A percentile compares a stretch with the other conserved stretches of the same genome.
These are phyloP conservation scores for Pseudachorutes palmiensis DNA, from an alignment of 1,140 invertebrate species.

Conservation along the genomic window DNA sequence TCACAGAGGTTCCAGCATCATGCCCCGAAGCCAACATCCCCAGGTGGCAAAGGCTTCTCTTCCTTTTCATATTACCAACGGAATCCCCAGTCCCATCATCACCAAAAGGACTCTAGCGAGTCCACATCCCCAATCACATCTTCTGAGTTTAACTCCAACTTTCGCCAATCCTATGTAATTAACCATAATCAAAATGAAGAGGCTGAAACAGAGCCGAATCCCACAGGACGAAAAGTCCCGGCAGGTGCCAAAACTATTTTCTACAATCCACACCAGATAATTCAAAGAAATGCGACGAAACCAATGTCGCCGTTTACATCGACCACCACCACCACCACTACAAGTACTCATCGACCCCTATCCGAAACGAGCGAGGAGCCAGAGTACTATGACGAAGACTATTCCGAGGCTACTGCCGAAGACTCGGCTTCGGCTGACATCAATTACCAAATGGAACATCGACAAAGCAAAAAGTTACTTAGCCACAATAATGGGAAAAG, in stretches of 20 bases:
- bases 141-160: conserved; percentile 34
- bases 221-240: conserved; percentile 35
- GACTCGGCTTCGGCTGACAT: conserved; percentile 9
- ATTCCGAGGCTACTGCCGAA: conserved; percentile 12
- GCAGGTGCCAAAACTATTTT: conserved; percentile 34
- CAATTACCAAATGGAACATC: not conserved
- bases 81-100: conserved; percentile 27
- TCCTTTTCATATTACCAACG: conserved; percentile 36
- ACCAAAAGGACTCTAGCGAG: not conserved
- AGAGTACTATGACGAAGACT: conserved; percentile 32
- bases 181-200: conserved; percentile 23
- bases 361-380: conserved; percentile 26
- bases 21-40: not conserved
- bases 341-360: conserved; percentile 19
- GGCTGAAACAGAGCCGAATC: conserved; percentile 10
- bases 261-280: conserved; percentile 14
- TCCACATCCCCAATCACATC: conserved; percentile 23
- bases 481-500: not conserved
- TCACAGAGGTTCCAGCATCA: not conserved
- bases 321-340: conserved; percentile 16
- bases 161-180: conserved; percentile 30
- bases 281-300: conserved; percentile 12
- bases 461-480: not conserved
- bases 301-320: conserved; percentile 2
- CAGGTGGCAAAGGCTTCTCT: conserved; percentile 26